phyloP scores from a whole-genome alignment of 1,140 invertebrate genomes.

The Dendrolimus kikuchii region DNA sequence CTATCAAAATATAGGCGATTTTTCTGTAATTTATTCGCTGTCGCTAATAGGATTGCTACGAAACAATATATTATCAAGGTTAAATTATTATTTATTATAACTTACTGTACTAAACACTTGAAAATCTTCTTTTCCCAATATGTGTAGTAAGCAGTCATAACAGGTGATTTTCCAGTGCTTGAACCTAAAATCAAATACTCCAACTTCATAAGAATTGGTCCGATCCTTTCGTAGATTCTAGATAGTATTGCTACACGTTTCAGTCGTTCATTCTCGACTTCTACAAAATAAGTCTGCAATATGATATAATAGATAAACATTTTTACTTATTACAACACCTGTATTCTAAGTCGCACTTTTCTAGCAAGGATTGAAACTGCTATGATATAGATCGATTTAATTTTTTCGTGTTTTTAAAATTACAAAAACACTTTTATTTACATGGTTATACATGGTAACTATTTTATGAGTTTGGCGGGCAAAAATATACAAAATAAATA shows the following conservation, averaged over 20 bases:
- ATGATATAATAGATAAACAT: background rate
- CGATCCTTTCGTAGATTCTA: conserved; percentile 80
- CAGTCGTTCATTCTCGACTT: conserved; percentile 78
- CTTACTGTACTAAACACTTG: conserved; percentile 46
- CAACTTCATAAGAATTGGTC: conserved; percentile 85
- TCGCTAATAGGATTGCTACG: background rate
- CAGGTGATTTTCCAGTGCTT: conserved; percentile 74
- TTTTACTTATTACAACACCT: too few species aligned
- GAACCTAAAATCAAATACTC: conserved; percentile 83
- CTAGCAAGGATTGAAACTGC: too few species aligned
- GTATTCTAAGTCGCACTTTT: too few species aligned
- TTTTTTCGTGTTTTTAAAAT: too few species aligned
- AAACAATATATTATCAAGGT: background rate
- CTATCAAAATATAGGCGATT: too few species aligned
- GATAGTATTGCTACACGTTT: conserved; percentile 78
- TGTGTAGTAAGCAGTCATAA: conserved; percentile 80
- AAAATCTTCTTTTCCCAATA: conserved; percentile 82
- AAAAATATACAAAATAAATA: too few species aligned
- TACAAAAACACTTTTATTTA: too few species aligned
- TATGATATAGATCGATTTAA: too few species aligned
- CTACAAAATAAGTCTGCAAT: conserved; percentile 77
- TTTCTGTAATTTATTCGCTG: background rate
- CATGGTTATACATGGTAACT: too few species aligned
- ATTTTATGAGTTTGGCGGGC: too few species aligned
- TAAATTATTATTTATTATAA: too few species aligned